Evolutionary conservation across 2,113 vertebrate genomes (phyloP).

Genomic region (Crotalus tigris): DNA sequence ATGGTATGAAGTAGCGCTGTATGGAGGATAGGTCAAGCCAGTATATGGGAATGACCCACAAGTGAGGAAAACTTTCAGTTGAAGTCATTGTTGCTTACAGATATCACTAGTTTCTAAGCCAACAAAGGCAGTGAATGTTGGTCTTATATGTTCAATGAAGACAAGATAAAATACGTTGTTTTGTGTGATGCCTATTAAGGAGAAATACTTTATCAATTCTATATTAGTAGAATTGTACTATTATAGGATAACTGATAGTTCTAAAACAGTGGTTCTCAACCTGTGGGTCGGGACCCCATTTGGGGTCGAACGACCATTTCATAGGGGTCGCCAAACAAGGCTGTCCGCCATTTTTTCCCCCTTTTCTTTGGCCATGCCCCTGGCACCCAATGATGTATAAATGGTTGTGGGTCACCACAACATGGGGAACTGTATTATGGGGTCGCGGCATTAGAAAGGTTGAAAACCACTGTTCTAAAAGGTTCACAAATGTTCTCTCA

Average conservation of each 20-base stretch:
- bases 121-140: not conserved
- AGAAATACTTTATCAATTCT: not conserved
- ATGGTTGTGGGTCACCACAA: too few species aligned
- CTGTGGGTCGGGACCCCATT: too few species aligned
- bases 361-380: too few species aligned
- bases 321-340: too few species aligned
- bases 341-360: too few species aligned
- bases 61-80: not conserved
- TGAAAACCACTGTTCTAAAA: not conserved
- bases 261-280: not conserved
- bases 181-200: not conserved
- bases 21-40: not conserved
- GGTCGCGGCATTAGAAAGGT: too few species aligned
- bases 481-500: not conserved
- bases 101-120: not conserved
- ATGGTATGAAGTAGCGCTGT: not conserved
- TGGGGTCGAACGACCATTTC: too few species aligned
- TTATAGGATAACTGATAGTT: not conserved
- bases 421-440: too few species aligned
- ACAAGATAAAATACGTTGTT: not conserved
- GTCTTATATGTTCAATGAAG: not conserved
- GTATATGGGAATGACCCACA: not conserved
- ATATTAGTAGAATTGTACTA: not conserved
- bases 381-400: too few species aligned
- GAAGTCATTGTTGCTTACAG: not conserved